Evolutionary conservation across 1,140 invertebrate species (phyloP), one percentile per base, ranked within the genome.

Genomic region (Cotesia typhae): DNA sequence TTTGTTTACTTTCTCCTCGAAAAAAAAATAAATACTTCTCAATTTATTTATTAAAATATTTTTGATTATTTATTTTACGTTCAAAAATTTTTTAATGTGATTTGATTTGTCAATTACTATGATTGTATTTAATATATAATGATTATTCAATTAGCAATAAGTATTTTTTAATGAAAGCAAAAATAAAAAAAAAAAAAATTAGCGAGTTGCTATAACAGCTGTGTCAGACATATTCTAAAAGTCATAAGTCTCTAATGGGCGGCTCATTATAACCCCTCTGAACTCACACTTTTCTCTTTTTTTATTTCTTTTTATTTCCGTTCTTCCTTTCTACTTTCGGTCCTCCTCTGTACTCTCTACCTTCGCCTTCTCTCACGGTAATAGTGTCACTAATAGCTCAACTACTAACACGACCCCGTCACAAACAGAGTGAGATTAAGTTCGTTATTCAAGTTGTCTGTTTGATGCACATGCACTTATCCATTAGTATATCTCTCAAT

Each of bases 161-260:
- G 41, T 55, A 55, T n/a, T 55, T 55, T 55, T 55, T 55, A n/a
- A 55, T 55, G 4, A 7, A n/a, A 55, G 36, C n/a, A 63, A 64
- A 37, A 38, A 17, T 17, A 66, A 61, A 71, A 72, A 67, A 73
- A 72, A 79, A 81, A 80, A 78, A 83, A 77, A 75, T 76, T 78
- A 75, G 66, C 76, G 60, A 71, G 78, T 73, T 73, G 72, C 74
- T 70, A 35, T 61, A 60, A 77, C 78, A 77, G 77, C 76, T 81
- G 79, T 67, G 77, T 76, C 76, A 80, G 80, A 80, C 80, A 80
- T 80, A 81, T 82, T 80, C 74, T 76, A 80, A 79, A 82, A 82
- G 79, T 81, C 77, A 76, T 71, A 76, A 51, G 28, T n/a, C 75
- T 79, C 77, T 81, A 81, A 80, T 78, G 74, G 73, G 65, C 76